phyloP scores from a whole-genome alignment of 2,888 invertebrate genomes.

The Drosophila subsilvestris region DNA sequence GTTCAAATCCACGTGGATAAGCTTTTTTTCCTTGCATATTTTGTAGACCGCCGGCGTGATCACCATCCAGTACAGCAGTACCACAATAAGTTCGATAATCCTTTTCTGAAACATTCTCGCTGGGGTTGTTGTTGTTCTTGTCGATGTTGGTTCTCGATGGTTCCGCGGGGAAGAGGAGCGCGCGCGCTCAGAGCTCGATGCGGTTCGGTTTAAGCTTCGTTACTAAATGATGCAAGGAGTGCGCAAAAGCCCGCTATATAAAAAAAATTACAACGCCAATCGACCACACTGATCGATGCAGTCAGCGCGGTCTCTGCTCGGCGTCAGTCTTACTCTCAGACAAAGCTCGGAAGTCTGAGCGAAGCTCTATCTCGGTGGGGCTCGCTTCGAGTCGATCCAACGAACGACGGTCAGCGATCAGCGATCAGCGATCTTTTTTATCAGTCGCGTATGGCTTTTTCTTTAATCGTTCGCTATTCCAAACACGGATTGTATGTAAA shows the following conservation, averaged over 20 bases:
- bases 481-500: slow-evolving; percentile 51
- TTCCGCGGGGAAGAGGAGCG: background rate
- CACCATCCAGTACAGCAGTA: slow-evolving; percentile 70
- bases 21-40: slow-evolving; percentile 45
- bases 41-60: slow-evolving; percentile 62
- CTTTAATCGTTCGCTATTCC: slow-evolving; percentile 16
- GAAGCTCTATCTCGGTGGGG: background rate
- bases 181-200: slow-evolving; percentile 26
- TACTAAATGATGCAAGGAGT: slow-evolving; percentile 68
- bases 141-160: background rate
- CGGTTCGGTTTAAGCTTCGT: slow-evolving; percentile 65
- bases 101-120: slow-evolving; percentile 73
- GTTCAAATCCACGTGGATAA: slow-evolving; percentile 60
- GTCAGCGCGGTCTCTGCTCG: slow-evolving; percentile 17
- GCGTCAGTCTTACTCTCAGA: background rate
- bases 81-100: slow-evolving; percentile 65
- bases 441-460: background rate
- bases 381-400: background rate
- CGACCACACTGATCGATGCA: slow-evolving; percentile 52
- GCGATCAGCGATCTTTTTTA: slow-evolving; percentile 7
- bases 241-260: slow-evolving; percentile 61
- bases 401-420: slow-evolving; percentile 15
- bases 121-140: background rate
- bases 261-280: slow-evolving; percentile 54
- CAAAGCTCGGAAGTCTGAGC: slow-evolving; percentile 16